Conservation (phyloP, 2,888 invertebrate genomes). For the Philonicus albiceps region DNA sequence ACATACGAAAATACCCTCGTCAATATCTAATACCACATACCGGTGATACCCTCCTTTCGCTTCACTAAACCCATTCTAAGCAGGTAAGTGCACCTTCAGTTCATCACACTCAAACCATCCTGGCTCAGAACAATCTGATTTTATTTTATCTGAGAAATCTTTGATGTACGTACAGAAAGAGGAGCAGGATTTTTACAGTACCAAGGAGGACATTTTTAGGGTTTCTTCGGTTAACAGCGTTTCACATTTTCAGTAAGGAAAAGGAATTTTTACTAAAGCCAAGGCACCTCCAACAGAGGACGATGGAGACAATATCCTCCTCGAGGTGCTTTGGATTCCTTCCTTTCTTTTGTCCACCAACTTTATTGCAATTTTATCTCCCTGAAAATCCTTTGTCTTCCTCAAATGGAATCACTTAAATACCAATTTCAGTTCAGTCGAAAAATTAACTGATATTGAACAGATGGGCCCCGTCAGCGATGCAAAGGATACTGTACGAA, state of each 20-base stretch:
- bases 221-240: background rate
- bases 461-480: background rate
- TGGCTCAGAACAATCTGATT: background rate
- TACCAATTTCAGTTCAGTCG: constrained; percentile 21
- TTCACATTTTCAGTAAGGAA: background rate
- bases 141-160: background rate
- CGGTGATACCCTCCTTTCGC: background rate
- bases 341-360: background rate
- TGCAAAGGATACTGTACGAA: background rate
- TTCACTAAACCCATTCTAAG: background rate
- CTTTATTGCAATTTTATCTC: constrained; percentile 21
- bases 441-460: constrained; percentile 29
- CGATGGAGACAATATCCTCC: background rate
- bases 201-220: background rate
- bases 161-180: background rate
- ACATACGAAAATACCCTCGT: background rate
- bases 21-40: background rate
- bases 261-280: constrained; percentile 11
- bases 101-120: background rate
- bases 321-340: background rate
- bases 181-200: background rate
- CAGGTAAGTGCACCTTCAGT: background rate
- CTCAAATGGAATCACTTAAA: constrained; percentile 13
- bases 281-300: background rate
- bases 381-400: background rate